phyloP scores from a whole-genome alignment of 2,888 invertebrate genomes.

The Morpho achilles region DNA sequence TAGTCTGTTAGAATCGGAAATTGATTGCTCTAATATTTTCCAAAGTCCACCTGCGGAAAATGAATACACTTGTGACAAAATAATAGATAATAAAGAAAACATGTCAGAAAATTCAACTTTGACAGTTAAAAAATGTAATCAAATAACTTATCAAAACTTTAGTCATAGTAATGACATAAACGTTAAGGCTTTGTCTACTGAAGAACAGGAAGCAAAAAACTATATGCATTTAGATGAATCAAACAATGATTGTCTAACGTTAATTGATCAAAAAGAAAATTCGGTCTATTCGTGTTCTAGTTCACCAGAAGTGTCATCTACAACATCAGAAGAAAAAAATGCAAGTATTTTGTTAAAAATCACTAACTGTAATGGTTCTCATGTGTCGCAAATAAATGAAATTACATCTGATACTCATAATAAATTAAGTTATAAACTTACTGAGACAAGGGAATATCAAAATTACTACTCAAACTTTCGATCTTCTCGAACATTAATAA shows the following conservation, averaged over 20 bases:
- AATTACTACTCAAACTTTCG: slow-evolving; percentile 37
- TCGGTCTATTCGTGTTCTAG: slow-evolving; percentile 37
- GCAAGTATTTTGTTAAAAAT: slow-evolving; percentile 65
- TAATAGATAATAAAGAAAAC: slow-evolving; percentile 43
- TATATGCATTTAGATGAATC: slow-evolving; percentile 48
- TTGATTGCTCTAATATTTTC: slow-evolving; percentile 23
- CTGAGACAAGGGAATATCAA: slow-evolving; percentile 53
- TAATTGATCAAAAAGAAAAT: slow-evolving; percentile 38
- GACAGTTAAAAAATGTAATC: slow-evolving; percentile 12
- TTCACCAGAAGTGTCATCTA: slow-evolving; percentile 71
- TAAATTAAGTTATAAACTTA: slow-evolving; percentile 54
- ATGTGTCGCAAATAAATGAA: slow-evolving; percentile 57
- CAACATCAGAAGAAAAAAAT: slow-evolving; percentile 66
- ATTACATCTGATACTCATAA: slow-evolving; percentile 34
- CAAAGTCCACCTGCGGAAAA: slow-evolving; percentile 9
- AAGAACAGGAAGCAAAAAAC: slow-evolving; percentile 31
- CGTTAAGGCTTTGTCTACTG: slow-evolving; percentile 8
- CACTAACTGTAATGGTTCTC: slow-evolving; percentile 60
- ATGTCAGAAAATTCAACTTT: slow-evolving; percentile 25
- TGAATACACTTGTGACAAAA: slow-evolving; percentile 28
- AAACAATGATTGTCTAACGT: slow-evolving; percentile 44
- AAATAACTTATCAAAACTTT: slow-evolving; percentile 25
- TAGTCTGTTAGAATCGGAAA: neutral
- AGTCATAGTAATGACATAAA: slow-evolving; percentile 30
- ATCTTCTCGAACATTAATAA: slow-evolving; percentile 56